A percentile compares a stretch with the other conserved stretches of the same genome.
These are phyloP conservation scores for Brotula barbata DNA, from an alignment of 2,797 vertebrate species.

Conservation along the genomic window DNA sequence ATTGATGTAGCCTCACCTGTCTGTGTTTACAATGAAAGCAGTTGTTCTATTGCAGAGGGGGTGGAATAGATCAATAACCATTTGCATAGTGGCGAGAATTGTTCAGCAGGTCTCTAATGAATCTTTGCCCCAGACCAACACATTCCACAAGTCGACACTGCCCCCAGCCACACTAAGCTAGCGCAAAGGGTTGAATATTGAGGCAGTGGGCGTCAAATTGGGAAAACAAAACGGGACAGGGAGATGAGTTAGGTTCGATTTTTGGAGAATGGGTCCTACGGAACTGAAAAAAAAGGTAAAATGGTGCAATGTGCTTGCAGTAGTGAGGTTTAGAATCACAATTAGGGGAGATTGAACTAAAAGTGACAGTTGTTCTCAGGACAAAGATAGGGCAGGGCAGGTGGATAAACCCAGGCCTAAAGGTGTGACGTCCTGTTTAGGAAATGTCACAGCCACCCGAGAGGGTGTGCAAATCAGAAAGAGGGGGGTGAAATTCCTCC, in stretches of 20 bases:
- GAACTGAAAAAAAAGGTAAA: slow-evolving; percentile 52
- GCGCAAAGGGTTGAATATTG: slow-evolving; percentile 45
- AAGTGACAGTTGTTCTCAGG: slow-evolving; percentile 59
- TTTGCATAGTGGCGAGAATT: slow-evolving; percentile 74
- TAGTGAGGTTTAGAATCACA: slow-evolving; percentile 57
- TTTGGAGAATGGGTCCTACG: slow-evolving; percentile 52
- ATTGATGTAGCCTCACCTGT: slow-evolving; percentile 68
- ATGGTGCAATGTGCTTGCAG: slow-evolving; percentile 62
- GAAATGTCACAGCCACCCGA: slow-evolving; percentile 75
- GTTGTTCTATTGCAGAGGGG: slow-evolving; percentile 56
- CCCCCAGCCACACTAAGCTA: slow-evolving; percentile 47
- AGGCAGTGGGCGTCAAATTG: slow-evolving; percentile 56
- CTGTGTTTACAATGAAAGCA: slow-evolving; percentile 56
- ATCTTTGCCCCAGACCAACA: slow-evolving; percentile 77
- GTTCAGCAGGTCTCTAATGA: slow-evolving; percentile 82
- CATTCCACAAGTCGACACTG: slow-evolving; percentile 83
- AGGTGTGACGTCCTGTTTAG: slow-evolving; percentile 79
- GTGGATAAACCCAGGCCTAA: slow-evolving; percentile 61
- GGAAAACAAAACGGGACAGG: slow-evolving; percentile 41
- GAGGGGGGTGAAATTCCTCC: slow-evolving; percentile 69
- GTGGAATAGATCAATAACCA: slow-evolving; percentile 69
- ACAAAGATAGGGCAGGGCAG: slow-evolving; percentile 57
- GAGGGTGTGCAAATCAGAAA: slow-evolving; percentile 70
- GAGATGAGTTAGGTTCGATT: slow-evolving; percentile 32
- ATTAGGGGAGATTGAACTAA: slow-evolving; percentile 51